A percentile compares a stretch with the other conserved stretches of the same genome.
These are phyloP conservation scores for Manis javanica DNA, from an alignment of 2,797 vertebrate species.

Conservation along the genomic window DNA sequence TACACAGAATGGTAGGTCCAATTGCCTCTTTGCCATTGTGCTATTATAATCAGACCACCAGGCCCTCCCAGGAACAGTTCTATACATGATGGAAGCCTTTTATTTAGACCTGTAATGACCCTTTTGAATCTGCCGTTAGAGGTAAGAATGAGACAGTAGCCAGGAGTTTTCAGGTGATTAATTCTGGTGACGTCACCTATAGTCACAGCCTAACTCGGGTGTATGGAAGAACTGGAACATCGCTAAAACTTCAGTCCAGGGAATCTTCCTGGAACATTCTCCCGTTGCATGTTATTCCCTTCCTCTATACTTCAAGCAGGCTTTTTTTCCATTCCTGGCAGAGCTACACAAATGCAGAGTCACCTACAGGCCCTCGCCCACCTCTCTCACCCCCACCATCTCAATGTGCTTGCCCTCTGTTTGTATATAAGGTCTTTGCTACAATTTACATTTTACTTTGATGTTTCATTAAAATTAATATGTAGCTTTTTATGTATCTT, in stretches of 20 bases:
- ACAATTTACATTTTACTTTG: constrained; percentile 49
- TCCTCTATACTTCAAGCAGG: neutral
- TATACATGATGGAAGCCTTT: neutral
- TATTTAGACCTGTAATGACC: neutral
- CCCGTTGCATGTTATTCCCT: neutral
- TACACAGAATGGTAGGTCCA: neutral
- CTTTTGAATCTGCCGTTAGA: neutral
- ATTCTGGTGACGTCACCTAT: neutral
- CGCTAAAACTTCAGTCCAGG: neutral
- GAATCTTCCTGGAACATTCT: neutral
- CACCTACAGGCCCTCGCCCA: neutral
- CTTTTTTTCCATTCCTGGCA: neutral
- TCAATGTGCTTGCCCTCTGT: neutral
- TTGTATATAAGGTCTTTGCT: neutral
- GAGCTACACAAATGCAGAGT: neutral
- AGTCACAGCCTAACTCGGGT: neutral
- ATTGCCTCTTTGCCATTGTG: neutral
- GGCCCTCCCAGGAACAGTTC: neutral
- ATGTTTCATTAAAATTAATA: constrained; percentile 65
- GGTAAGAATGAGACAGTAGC: neutral
- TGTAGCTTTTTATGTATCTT: constrained; percentile 26
- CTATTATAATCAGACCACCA: neutral
- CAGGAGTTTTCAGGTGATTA: neutral
- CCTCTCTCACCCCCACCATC: neutral
- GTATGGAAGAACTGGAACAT: neutral